Evolutionary conservation across 2,113 vertebrate species (phyloP).

Genomic region (Nematolebias whitei): DNA sequence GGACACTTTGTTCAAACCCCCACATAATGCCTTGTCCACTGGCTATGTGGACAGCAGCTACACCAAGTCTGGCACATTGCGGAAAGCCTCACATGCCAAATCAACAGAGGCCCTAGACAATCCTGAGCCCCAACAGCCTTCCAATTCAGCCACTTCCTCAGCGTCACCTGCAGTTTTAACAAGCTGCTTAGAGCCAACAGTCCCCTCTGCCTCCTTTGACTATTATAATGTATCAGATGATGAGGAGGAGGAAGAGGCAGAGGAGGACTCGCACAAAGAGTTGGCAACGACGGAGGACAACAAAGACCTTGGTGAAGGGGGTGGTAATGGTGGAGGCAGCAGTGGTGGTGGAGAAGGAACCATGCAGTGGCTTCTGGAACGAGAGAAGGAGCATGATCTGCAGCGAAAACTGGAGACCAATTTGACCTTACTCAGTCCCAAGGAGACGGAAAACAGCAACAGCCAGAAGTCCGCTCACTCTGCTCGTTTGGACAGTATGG

Average conservation of each 20-base stretch:
- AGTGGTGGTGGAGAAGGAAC: constrained; percentile 88
- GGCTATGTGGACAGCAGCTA: constrained; percentile 88
- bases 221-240: constrained; percentile 99
- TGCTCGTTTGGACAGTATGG: constrained; percentile 97
- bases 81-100: constrained; percentile 92
- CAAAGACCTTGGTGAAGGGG: constrained; percentile 83
- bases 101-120: constrained; percentile 89
- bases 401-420: constrained; percentile 98
- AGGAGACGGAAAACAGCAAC: constrained; percentile 93
- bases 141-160: constrained; percentile 85
- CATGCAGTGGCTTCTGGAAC: constrained; percentile 97
- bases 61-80: constrained; percentile 91
- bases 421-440: constrained; percentile 93
- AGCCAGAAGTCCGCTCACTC: constrained; percentile 96
- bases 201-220: constrained; percentile 89
- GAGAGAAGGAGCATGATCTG: constrained; percentile 94
- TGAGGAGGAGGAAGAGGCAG: constrained; percentile 87
- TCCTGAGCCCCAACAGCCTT: constrained; percentile 91
- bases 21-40: constrained; percentile 91
- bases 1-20: constrained; percentile 97
- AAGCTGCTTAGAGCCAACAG: constrained; percentile 84
- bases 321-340: constrained; percentile 78
- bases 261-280: constrained; percentile 88
- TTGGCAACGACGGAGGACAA: constrained; percentile 80
- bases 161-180: constrained; percentile 83